Percentiles rank a stretch among this genome's conserved stretches.
These are phyloP conservation scores for Phragmatobia fuliginosa DNA, from an alignment of 2,888 invertebrate species.

Conservation along the genomic window DNA sequence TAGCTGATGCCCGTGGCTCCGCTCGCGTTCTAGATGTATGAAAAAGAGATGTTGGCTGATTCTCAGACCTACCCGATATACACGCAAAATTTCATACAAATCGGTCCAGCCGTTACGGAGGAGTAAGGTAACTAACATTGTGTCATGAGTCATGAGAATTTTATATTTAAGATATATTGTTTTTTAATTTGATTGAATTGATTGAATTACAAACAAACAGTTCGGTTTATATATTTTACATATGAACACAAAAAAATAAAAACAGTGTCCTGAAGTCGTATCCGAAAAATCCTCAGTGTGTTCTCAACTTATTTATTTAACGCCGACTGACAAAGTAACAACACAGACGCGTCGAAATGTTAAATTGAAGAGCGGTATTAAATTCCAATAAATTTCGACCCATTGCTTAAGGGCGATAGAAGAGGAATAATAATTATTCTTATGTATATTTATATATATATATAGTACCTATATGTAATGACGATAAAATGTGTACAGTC, in stretches of 20 bases:
- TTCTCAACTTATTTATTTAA: constrained; percentile 51
- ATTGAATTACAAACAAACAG: not conserved
- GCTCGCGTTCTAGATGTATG: no score
- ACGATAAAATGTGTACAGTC: not conserved
- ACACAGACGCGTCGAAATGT: constrained; percentile 63
- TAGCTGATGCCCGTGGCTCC: no score
- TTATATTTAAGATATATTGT: no score
- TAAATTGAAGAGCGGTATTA: constrained; percentile 63
- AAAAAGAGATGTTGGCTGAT: no score
- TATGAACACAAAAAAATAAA: not conserved
- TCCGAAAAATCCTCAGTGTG: constrained; percentile 30
- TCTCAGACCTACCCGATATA: no score
- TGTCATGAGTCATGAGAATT: no score
- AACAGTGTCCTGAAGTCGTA: not conserved
- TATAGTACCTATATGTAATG: not conserved
- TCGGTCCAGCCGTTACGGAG: no score
- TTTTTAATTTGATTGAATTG: no score
- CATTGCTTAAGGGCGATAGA: constrained; percentile 39
- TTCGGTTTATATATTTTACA: not conserved
- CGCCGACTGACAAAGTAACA: constrained; percentile 67
- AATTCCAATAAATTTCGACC: constrained; percentile 51
- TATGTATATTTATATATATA: no score
- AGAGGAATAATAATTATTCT: constrained; percentile 14
- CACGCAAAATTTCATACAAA: no score
- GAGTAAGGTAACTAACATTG: no score